These are phyloP conservation scores for Datnioides undecimradiatus DNA, from an alignment of 2,113 vertebrate species.

Conservation along the genomic window DNA sequence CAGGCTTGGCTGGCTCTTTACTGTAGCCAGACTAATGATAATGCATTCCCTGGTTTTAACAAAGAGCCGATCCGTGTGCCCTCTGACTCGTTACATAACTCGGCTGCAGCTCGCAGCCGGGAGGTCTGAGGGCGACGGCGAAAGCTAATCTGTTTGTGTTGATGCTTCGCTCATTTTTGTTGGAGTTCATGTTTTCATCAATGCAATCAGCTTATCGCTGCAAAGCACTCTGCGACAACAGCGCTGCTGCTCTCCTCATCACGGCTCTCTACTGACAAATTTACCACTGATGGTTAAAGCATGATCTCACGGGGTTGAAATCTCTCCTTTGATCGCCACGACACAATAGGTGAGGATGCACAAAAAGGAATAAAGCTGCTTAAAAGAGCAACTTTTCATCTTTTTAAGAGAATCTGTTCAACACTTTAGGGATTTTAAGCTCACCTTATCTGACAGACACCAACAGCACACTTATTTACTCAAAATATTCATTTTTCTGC, in stretches of 20 bases:
- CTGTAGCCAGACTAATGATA: conserved; percentile 78
- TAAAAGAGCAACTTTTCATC: no score
- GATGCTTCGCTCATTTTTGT: conserved; percentile 15
- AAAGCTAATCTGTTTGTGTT: conserved; percentile 40
- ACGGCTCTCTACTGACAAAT: neutral
- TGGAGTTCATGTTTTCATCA: conserved; percentile 36
- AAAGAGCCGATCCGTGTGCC: conserved; percentile 71
- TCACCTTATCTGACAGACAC: no score
- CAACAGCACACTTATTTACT: no score
- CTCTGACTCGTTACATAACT: conserved; percentile 72
- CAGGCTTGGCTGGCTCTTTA: conserved; percentile 64
- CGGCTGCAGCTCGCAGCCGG: conserved; percentile 52
- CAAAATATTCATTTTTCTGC: no score
- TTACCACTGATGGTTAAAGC: neutral
- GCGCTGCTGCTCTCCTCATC: neutral
- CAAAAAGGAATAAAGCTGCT: no score
- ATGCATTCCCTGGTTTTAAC: conserved; percentile 73
- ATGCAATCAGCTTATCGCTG: neutral
- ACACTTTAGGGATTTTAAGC: no score
- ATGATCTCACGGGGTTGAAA: neutral
- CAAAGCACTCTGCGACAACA: conserved; percentile 1
- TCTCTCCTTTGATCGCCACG: no score
- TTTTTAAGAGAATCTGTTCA: no score
- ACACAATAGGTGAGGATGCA: no score
- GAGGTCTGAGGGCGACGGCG: conserved; percentile 45